A percentile compares a stretch with the other conserved stretches of the same genome.
Conservation (phyloP, 1,140 invertebrate genomes). For the Anadara kagoshimensis region DNA sequence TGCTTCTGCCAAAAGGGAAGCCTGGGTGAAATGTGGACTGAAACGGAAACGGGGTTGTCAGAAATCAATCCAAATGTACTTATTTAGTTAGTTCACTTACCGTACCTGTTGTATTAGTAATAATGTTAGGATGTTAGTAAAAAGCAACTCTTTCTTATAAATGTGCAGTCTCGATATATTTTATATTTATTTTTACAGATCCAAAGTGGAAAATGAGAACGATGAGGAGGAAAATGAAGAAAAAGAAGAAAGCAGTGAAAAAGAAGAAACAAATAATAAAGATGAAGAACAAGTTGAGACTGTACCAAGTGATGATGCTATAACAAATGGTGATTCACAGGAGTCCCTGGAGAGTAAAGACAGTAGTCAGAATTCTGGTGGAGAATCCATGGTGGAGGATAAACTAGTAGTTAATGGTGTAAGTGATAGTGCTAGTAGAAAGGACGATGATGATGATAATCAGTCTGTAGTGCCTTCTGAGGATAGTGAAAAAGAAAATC, state of each 20-base stretch:
- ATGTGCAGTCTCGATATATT: no score
- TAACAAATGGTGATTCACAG: background rate
- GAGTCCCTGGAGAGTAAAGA: background rate
- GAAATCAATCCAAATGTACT: no score
- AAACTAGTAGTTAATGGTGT: slow-evolving; percentile 7
- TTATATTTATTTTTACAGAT: no score
- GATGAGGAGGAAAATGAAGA: slow-evolving; percentile 1
- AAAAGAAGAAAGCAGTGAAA: slow-evolving; percentile 6
- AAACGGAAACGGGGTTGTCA: no score
- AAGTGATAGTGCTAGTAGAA: slow-evolving; percentile 9
- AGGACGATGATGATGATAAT: slow-evolving; percentile 34
- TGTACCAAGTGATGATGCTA: slow-evolving; percentile 10
- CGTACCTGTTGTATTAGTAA: no score
- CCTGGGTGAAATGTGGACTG: no score
- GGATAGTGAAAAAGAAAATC: slow-evolving; percentile 59
- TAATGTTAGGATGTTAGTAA: no score
- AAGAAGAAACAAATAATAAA: slow-evolving; percentile 11
- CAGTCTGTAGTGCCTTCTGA: slow-evolving; percentile 46
- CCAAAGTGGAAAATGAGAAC: no score
- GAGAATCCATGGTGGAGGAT: no score
- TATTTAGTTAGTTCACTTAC: no score
- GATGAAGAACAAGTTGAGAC: background rate
- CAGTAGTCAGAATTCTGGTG: background rate
- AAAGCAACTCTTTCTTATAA: no score
- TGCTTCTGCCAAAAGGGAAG: no score